Evolutionary conservation across 1,140 invertebrate species (phyloP), one percentile per base, ranked within the genome.

Genomic region (Drosophila guanche): DNA sequence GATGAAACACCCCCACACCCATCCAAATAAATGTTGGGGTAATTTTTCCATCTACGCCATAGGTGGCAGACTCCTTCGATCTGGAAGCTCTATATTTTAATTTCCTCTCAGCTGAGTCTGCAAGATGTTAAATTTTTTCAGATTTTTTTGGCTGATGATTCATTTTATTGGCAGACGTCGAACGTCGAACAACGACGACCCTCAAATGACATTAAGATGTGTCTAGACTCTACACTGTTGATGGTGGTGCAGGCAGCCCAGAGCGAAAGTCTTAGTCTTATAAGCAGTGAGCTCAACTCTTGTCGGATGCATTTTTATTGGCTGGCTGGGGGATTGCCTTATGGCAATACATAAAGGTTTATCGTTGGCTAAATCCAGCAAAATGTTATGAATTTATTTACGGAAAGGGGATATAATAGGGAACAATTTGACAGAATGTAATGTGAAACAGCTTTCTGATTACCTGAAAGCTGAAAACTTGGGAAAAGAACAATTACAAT

Each of bases 161-260:
- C 73, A 73, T 81, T 86, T 85, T 86, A 70, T 81, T 77, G 81
- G 63, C 77, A 85, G 81, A 67, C 65, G 75, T 74, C 12, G 33
- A 37, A 63, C 55, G 74, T 70, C 22, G 16, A 23, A 22, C 45
- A 8, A 55, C 53, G 53, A 41, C 23, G 23, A 23, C 50, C 65
- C 73, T 41, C 50, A 86, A 85, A 85, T 81, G 68, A 85, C 84
- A 85, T 85, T 85, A 86, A 47, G 48, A 81, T 60, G 71, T 62
- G 81, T 85, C 81, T 85, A 85, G 81, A 76, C 76, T 37, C 14
- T 33, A 52, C 29, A 55, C 16, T 20, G 16, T 20, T 20, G 53
- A 27, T 46, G 58, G n/a, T 22, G 56, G 12, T 29, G 51, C 50
- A 27, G 25, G 53, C 61, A 51, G 12, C 16, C 40, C 27, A 60